Conservation (phyloP, 92 coral and sea anemone genomes). For the Ricordea florida region DNA sequence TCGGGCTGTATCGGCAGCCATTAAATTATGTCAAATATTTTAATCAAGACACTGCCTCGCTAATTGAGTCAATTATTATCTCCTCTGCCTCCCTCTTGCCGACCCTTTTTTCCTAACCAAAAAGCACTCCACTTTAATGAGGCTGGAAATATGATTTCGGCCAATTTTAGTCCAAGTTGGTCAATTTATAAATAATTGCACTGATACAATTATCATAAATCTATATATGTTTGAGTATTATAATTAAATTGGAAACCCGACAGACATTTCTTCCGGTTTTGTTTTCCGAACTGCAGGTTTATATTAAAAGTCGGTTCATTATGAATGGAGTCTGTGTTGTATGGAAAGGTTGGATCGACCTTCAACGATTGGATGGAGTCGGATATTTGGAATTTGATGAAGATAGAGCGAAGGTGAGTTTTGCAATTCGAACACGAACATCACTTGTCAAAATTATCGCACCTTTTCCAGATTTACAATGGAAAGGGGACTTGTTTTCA, state of each 20-base stretch:
- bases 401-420: slow-evolving; percentile 83
- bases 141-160: no score
- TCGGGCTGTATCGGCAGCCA: not conserved
- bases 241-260: not conserved
- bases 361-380: slow-evolving; percentile 93
- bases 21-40: slow-evolving; percentile 30
- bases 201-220: no score
- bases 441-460: not conserved
- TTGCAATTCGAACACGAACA: not conserved
- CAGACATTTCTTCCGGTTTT: not conserved
- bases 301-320: slow-evolving; percentile 86
- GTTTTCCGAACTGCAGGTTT: slow-evolving; percentile 65
- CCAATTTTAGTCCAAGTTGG: no score
- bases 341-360: slow-evolving; percentile 97
- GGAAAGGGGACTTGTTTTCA: no score
- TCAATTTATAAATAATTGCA: no score
- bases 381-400: slow-evolving; percentile 97
- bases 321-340: slow-evolving; percentile 96
- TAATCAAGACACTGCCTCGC: not conserved
- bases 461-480: no score
- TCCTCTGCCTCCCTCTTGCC: no score
- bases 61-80: not conserved
- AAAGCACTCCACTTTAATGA: no score
- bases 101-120: no score
- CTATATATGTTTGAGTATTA: not conserved